These are phyloP conservation scores for Enteromius mattozi DNA, from an alignment of 2,797 vertebrate genomes.

Conservation along the genomic window DNA sequence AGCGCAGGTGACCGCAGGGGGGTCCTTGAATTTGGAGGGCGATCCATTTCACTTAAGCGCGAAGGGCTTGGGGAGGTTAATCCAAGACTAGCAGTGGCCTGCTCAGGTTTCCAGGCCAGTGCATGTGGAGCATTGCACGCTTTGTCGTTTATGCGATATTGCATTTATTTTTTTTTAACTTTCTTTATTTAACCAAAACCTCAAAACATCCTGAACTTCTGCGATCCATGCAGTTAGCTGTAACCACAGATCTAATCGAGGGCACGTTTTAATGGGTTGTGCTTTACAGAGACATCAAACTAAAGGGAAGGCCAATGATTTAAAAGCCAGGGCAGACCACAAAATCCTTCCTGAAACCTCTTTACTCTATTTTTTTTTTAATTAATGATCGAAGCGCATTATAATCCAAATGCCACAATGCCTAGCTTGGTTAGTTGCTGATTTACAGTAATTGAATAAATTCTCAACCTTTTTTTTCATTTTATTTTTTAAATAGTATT, in stretches of 20 bases:
- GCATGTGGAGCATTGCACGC: constrained; percentile 53
- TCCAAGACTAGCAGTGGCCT: constrained; percentile 61
- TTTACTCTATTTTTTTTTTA: constrained; percentile 67
- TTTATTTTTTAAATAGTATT: neutral
- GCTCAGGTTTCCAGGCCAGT: constrained; percentile 65
- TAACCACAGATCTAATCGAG: constrained; percentile 65
- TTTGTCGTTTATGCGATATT: constrained; percentile 26
- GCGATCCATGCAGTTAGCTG: constrained; percentile 49
- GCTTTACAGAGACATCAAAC: constrained; percentile 62
- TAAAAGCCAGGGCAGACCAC: constrained; percentile 60
- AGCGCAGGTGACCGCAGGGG: constrained; percentile 36
- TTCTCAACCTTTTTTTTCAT: neutral
- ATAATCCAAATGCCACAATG: constrained; percentile 63
- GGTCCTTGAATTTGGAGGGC: constrained; percentile 38
- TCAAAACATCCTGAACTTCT: constrained; percentile 35
- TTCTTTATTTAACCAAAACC: constrained; percentile 22
- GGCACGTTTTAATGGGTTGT: constrained; percentile 61
- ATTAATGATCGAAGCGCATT: constrained; percentile 78
- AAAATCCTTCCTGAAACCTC: constrained; percentile 67
- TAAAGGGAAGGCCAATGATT: constrained; percentile 58
- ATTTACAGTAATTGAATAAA: neutral
- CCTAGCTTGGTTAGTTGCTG: neutral
- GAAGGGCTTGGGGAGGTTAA: constrained; percentile 64
- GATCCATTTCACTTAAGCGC: constrained; percentile 70
- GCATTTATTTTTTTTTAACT: neutral